Conservation (phyloP, 92 coral and sea anemone genomes). For the Plumapathes pennacea region DNA sequence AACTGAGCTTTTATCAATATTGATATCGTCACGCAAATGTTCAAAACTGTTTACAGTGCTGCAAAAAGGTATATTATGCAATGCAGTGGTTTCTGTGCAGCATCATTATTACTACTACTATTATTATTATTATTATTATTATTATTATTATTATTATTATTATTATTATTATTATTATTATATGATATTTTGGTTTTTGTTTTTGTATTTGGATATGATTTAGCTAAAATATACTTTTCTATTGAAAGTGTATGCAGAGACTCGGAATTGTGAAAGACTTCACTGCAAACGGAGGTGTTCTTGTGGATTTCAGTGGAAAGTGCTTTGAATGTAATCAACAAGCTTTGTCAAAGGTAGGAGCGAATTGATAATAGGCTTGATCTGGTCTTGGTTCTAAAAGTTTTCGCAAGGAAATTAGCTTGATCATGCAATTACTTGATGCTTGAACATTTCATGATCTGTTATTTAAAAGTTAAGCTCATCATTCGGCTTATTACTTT, state of each 20-base stretch:
- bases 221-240: not conserved
- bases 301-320: conserved; percentile 41
- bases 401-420: not conserved
- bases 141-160: no score
- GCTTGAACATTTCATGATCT: no score
- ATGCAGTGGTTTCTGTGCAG: no score
- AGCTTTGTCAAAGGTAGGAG: conserved; percentile 52
- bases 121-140: no score
- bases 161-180: not conserved
- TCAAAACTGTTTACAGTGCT: no score
- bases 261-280: conserved; percentile 56
- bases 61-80: no score
- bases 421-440: not conserved
- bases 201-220: not conserved
- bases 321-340: conserved; percentile 47
- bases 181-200: not conserved
- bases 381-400: not conserved
- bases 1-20: no score
- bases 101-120: no score
- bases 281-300: conserved; percentile 47
- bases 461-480: no score
- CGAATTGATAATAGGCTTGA: not conserved
- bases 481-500: no score
- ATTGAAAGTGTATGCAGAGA: conserved; percentile 40
- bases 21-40: no score